A percentile compares a stretch with the other conserved stretches of the same genome.
Evolutionary conservation across 2,797 vertebrate genomes (phyloP).

Genomic region (Tenualosa ilisha): DNA sequence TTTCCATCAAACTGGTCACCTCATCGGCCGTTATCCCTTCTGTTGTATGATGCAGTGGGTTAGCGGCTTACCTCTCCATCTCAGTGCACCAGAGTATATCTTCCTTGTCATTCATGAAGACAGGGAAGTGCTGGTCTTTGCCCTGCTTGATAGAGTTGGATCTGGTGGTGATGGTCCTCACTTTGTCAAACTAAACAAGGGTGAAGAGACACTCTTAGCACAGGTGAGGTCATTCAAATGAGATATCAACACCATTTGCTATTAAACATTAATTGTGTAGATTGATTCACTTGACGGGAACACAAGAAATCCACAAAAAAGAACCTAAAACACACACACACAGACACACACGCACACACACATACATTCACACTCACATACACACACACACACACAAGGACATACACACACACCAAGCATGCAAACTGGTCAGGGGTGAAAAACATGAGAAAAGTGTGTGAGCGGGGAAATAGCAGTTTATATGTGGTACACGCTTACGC

Average conservation of each 20-base stretch:
- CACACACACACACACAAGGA: background rate
- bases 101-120: conserved; percentile 98
- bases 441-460: too few species aligned
- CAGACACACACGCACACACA: background rate
- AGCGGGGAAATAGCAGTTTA: too few species aligned
- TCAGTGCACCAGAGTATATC: conserved; percentile 99
- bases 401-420: background rate
- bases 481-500: too few species aligned
- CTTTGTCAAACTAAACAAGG: conserved; percentile 88
- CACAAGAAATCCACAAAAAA: background rate
- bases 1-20: too few species aligned
- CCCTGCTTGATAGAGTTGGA: conserved; percentile 99
- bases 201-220: background rate
- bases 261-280: background rate
- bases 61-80: conserved; percentile 88
- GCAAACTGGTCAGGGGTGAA: too few species aligned
- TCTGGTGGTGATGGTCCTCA: conserved; percentile 97
- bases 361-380: background rate
- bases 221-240: background rate
- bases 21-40: too few species aligned
- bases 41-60: background rate
- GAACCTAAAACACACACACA: background rate
- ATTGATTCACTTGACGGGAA: background rate
- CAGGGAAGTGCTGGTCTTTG: conserved; percentile 98
- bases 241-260: background rate